Base-by-base conservation (phyloP, 2,888 invertebrate genomes). In the Stenodera caucasica region DNA sequence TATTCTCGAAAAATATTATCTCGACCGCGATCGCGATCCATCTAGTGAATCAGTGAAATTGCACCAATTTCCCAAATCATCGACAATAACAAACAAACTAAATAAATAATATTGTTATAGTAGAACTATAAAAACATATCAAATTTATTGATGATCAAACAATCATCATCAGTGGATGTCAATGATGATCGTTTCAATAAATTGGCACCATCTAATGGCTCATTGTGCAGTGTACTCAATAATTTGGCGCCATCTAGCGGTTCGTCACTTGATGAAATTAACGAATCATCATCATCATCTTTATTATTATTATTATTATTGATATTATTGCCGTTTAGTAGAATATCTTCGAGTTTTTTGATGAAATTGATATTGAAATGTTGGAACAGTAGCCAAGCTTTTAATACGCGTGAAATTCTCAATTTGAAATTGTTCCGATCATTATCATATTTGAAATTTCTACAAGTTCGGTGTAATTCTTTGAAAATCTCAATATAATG, bases 381-480 rank as follows among this genome's bases (percentile, higher is more conserved):
- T 14, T 94, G 90, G 92, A 95, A 95, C 75, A 96, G 95, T 78
- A 96, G 94, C 98, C 98, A 98, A 1, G 96, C 93, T 68, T 91
- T 87, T 78, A 98, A 87, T 70, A 95, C 91, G 75, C 90, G 87
- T 77, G 93, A 87, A 21, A 97, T 91, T 53, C 95, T 84, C 58
- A 88, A 87, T 73, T 95, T 93, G 80, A 96, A 96, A 45, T 93
- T 93, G 79, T 97, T 96, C 49, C 94, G 94, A 81, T 94, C 94
- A 45, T 93, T 80, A 53, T 90, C 82, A 64, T 89, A 88, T 67
- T 90, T 90, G 70, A 94, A 87, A 26, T 82, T 83, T 62, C 84
- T 84, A 74, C 88, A 86, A 70, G 90, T 84, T 75, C 86, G 82
- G 77, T 87, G 89, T 70, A 94, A 77, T 73, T 88, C 84, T 74